phyloP scores from a whole-genome alignment of 1,140 invertebrate genomes.

The Vollenhovia emeryi region DNA sequence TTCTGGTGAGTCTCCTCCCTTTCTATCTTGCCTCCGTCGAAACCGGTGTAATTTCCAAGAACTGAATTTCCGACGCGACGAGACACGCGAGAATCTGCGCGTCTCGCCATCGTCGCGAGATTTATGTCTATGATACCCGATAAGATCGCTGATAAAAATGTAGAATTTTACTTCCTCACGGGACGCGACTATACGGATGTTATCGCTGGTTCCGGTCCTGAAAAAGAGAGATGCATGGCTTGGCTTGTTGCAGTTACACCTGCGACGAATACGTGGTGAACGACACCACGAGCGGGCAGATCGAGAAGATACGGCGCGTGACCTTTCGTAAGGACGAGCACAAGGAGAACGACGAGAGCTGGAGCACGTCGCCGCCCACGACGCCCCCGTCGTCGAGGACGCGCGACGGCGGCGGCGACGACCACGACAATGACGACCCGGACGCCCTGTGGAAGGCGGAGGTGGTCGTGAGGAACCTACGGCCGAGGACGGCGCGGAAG shows the following conservation, averaged over 20 bases:
- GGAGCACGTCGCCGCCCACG: slow-evolving; percentile 78
- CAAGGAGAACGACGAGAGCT: slow-evolving; percentile 82
- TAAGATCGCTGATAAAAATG: not conserved
- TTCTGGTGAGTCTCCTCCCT: slow-evolving; percentile 89
- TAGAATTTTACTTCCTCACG: not conserved
- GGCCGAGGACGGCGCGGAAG: slow-evolving; percentile 88
- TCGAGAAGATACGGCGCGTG: slow-evolving; percentile 87
- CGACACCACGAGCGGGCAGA: slow-evolving; percentile 88
- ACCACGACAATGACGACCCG: slow-evolving; percentile 77
- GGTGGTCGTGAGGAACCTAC: slow-evolving; percentile 86
- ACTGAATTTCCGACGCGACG: not conserved
- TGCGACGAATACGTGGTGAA: slow-evolving; percentile 94
- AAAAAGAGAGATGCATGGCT: not conserved
- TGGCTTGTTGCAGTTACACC: slow-evolving; percentile 88
- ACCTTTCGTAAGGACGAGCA: slow-evolving; percentile 80
- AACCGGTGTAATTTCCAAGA: slow-evolving; percentile 20
- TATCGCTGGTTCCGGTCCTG: not conserved
- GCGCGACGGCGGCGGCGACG: slow-evolving; percentile 70
- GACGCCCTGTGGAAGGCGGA: slow-evolving; percentile 84
- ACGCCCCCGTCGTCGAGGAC: slow-evolving; percentile 73
- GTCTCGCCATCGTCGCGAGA: not conserved
- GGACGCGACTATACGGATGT: not conserved
- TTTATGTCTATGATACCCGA: not conserved
- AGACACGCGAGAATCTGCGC: not conserved
- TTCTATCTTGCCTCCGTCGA: not conserved